phyloP scores from a whole-genome alignment of 2,113 vertebrate species.

The Catharus minimus region DNA sequence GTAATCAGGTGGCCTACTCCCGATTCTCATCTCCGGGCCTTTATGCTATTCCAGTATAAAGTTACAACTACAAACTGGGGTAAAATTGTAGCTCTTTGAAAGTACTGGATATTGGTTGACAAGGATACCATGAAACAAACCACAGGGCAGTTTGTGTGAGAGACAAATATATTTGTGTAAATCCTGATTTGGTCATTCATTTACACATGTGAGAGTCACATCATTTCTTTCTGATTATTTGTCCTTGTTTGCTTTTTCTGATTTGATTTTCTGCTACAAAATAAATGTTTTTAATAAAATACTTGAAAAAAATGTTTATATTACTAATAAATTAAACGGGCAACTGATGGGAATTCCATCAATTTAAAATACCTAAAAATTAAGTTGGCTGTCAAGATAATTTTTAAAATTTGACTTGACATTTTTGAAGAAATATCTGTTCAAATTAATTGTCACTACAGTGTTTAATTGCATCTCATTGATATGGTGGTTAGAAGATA shows the following conservation, averaged over 20 bases:
- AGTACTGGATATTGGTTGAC: background rate
- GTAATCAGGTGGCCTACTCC: background rate
- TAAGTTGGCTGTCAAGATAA: background rate
- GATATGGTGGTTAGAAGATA: background rate
- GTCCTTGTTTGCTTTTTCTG: background rate
- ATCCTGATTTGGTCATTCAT: background rate
- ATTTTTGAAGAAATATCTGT: background rate
- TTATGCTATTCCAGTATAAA: background rate
- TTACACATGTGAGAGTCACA: background rate
- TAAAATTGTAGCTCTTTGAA: background rate
- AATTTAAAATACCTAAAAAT: background rate
- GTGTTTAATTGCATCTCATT: background rate
- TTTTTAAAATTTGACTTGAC: background rate
- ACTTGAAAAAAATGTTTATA: background rate
- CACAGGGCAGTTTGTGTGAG: background rate
- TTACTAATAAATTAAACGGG: background rate
- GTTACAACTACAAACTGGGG: background rate
- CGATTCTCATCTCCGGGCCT: background rate
- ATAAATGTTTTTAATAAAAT: background rate
- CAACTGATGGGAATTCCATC: background rate
- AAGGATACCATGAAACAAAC: background rate
- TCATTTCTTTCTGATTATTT: background rate
- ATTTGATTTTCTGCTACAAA: background rate
- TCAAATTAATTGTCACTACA: background rate
- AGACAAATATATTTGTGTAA: background rate